Evolutionary conservation across 2,888 invertebrate genomes (phyloP).

Genomic region (Ophioninae sp.): DNA sequence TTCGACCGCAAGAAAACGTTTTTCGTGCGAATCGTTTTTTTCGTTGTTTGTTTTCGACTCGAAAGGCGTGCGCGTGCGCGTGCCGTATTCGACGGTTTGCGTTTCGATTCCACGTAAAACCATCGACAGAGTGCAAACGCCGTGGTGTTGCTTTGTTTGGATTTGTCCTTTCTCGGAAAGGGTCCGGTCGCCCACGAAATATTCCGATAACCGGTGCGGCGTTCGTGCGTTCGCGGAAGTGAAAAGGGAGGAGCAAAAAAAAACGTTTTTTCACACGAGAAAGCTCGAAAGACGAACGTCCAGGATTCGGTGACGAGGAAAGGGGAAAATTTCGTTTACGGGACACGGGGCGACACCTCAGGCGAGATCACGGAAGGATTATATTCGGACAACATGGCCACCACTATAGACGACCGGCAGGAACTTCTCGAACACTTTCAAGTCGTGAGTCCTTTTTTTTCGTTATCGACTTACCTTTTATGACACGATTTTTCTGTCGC

Average conservation of each 20-base stretch:
- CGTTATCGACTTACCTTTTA: background rate
- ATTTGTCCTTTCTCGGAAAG: no score
- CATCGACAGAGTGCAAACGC: no score
- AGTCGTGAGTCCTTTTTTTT: conserved; percentile 72
- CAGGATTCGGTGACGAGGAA: conserved; percentile 28
- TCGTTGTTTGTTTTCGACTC: no score
- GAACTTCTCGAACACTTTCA: conserved; percentile 78
- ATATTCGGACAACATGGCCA: conserved; percentile 78
- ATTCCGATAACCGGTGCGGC: no score
- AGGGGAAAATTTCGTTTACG: conserved; percentile 56
- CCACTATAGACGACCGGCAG: conserved; percentile 79
- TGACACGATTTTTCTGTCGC: background rate
- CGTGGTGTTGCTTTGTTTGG: no score
- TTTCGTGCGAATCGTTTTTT: no score
- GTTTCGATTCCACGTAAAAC: no score
- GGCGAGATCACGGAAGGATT: conserved; percentile 71
- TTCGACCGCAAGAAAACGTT: background rate
- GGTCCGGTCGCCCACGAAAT: no score
- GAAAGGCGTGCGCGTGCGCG: no score
- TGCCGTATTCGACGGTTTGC: no score
- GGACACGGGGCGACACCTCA: conserved; percentile 58
- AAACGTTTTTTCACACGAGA: background rate
- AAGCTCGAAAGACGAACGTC: background rate
- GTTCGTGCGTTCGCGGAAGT: no score
- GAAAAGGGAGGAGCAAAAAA: background rate